These are phyloP conservation scores for Pipistrellus pipistrellus DNA, from an alignment of 2,797 vertebrate genomes.

Conservation along the genomic window DNA sequence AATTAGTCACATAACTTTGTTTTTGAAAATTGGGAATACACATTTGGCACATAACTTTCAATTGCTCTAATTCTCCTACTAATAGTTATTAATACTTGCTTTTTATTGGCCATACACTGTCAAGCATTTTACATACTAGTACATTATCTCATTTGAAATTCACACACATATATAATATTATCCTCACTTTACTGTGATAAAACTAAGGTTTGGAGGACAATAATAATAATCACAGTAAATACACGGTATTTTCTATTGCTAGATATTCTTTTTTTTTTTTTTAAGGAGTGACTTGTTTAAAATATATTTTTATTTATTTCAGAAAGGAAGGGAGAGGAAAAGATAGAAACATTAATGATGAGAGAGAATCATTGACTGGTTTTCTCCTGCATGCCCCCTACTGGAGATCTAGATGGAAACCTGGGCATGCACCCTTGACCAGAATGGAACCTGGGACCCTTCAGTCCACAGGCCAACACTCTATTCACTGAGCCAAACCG, in stretches of 20 bases:
- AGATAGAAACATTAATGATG: no score
- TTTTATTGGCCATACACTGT: background rate
- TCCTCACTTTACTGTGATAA: conserved; percentile 18
- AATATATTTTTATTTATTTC: no score
- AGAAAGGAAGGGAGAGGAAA: no score
- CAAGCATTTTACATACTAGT: background rate
- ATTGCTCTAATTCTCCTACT: conserved; percentile 1
- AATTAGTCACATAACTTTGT: conserved; percentile 31
- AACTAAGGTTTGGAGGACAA: background rate
- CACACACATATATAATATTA: background rate
- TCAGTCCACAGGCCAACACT: no score
- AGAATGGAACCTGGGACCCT: no score
- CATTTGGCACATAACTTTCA: background rate
- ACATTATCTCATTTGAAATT: conserved; percentile 22
- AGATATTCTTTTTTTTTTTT: background rate
- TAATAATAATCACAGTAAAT: background rate
- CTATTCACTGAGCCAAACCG: no score
- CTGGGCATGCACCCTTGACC: no score
- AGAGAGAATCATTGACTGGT: no score
- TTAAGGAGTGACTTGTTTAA: no score
- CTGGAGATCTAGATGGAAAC: no score
- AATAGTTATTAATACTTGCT: background rate
- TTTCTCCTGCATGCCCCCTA: no score
- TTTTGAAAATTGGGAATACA: conserved; percentile 28
- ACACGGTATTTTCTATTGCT: background rate